These are phyloP conservation scores for Cyanoderma ruficeps DNA, from an alignment of 2,113 vertebrate genomes.

Conservation along the genomic window DNA sequence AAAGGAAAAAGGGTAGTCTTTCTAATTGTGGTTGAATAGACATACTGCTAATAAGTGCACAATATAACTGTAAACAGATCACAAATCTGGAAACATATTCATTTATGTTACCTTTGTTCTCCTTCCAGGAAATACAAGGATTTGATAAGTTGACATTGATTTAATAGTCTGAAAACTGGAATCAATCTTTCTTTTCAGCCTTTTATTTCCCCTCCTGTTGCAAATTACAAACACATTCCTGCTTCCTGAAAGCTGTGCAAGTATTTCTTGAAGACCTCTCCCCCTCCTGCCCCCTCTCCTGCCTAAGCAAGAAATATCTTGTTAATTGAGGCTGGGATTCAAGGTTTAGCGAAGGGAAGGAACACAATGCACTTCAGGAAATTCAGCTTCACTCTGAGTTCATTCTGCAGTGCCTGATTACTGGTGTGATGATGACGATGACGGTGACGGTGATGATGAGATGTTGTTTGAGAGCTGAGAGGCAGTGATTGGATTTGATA, in stretches of 20 bases:
- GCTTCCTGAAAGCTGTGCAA: constrained; percentile 30
- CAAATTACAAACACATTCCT: constrained; percentile 75
- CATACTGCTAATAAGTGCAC: constrained; percentile 55
- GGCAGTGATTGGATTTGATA: constrained; percentile 68
- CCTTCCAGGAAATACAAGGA: constrained; percentile 59
- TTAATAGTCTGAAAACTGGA: constrained; percentile 67
- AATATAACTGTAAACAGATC: constrained; percentile 69
- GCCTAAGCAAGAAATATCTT: constrained; percentile 56
- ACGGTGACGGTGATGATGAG: constrained; percentile 45
- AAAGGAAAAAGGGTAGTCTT: constrained; percentile 19
- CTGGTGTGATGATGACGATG: neutral
- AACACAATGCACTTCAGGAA: neutral
- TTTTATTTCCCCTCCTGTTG: constrained; percentile 67
- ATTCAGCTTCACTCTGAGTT: neutral
- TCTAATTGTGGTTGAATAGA: constrained; percentile 59
- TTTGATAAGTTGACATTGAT: constrained; percentile 72
- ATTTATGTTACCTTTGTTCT: constrained; percentile 62
- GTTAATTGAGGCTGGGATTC: constrained; percentile 73
- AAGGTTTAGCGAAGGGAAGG: constrained; percentile 30
- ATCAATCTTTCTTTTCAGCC: constrained; percentile 62
- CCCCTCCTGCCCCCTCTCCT: neutral
- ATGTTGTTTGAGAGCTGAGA: constrained; percentile 58
- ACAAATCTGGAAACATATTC: constrained; percentile 56
- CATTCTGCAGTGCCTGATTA: neutral
- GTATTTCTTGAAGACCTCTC: constrained; percentile 37